Base-by-base conservation (phyloP, 2,113 vertebrate genomes). In the Murina feae region DNA sequence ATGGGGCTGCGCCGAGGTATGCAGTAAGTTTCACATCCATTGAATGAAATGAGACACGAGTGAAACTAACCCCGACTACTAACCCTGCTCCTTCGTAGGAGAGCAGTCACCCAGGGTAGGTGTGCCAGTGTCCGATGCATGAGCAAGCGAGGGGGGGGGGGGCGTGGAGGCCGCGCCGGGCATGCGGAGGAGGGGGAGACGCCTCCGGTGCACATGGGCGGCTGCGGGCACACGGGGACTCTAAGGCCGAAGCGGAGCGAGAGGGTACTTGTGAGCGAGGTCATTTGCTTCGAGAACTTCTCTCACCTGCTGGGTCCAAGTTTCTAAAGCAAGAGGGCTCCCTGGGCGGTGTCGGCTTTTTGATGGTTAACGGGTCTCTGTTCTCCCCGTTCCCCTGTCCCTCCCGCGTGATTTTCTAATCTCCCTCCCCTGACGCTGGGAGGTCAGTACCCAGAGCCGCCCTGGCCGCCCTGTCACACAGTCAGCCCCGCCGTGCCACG, bases 1-100 rank as follows among this genome's bases (percentile, higher is more conserved):
- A 99, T 99, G 99, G 98, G 98, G 98, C 98, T 98, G 98, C 97
- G 98, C 98, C 97, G n/a, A 98, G 97, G 98, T 98, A 94, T 96
- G 98, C 98, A 98, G 97, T 97, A 91, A 98, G 96, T 98, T 98
- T 98, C 98, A 98, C 98, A 96, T 98, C 98, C 98, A 98, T 98
- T 97, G 94, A 97, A 95, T 98, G 97, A 94, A 94, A 95, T 96
- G 83, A 95, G 92, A 78, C 90, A 89, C 95, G 87, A 96, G 97
- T 93, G 96, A 97, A 98, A 98, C 98, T 97, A 98, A 98, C 98
- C 98, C 98, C 97, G 85, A 97, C 95, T 97, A 98, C 98, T 99
- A 98, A 98, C 98, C 96, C 97, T 95, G 97, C 97, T 97, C 84
- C 97, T 94, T 93, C 32, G 80, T 92, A 25, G 83, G 82, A 96